phyloP scores from a whole-genome alignment of 2,797 vertebrate genomes.

The Ataeniobius toweri region DNA sequence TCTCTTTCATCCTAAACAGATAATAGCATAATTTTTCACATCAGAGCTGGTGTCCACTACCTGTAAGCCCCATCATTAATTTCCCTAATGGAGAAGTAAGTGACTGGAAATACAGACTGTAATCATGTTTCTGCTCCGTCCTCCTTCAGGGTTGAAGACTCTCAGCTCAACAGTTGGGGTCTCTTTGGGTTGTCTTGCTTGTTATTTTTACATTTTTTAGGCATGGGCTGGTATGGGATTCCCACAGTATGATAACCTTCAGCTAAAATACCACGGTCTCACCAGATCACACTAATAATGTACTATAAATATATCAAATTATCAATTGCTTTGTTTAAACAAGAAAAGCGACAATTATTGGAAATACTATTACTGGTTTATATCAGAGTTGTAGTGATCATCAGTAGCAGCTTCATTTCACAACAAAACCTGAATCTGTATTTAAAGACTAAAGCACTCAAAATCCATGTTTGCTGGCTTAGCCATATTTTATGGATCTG shows the following conservation, averaged over 20 bases:
- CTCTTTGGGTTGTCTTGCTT: neutral
- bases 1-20: constrained; percentile 39
- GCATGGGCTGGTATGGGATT: neutral
- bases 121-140: constrained; percentile 45
- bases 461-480: neutral
- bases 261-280: no score
- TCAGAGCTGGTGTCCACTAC: constrained; percentile 19
- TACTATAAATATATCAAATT: neutral
- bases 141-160: constrained; percentile 8
- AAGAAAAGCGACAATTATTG: neutral
- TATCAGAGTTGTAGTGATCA: neutral
- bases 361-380: neutral
- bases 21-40: constrained; percentile 61
- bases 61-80: constrained; percentile 54
- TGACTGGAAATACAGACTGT: constrained; percentile 48
- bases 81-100: constrained; percentile 62
- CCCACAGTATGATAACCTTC: no score
- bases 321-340: neutral
- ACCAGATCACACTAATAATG: no score
- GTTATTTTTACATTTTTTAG: neutral
- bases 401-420: neutral
- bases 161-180: neutral
- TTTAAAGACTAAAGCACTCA: no score
- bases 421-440: neutral
- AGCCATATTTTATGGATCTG: no score